Base-by-base conservation (phyloP, 2,113 vertebrate species). In the Gavia stellata region DNA sequence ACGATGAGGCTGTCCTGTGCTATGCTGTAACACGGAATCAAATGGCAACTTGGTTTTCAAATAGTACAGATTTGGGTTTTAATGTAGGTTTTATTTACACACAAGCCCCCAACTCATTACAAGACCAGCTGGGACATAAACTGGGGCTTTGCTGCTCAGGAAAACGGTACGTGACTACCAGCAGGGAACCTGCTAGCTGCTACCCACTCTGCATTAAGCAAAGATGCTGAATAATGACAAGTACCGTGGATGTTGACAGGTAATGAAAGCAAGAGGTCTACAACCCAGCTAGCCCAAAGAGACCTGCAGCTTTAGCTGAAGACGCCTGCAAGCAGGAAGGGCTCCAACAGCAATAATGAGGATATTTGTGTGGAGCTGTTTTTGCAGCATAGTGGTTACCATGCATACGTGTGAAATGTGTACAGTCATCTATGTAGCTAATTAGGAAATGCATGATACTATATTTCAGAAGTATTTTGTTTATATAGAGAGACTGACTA, bases 1-100 rank as follows among this genome's bases (percentile, higher is more conserved):
- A 13, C 2, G 1, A 2, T 0, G 5, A 44, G 20, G 53, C 59
- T 58, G 50, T 36, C 34, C 63, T 4, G 5, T 25, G 65, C 34
- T 38, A 1, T 25, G 81, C n/a, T 71, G 23, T 29, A 45, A 29
- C 29, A 14, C 40, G 6, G n/a, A 7, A 4, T 23, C n/a, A 53
- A 53, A 49, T 5, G 26, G 55, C 29, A 79, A 2, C 14, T 58
- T 34, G 47, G 33, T 52, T 71, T 86, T 78, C 91, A 58, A 52
- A 53, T 7, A 65, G 15, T 47, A 62, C 15, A 18, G 40, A n/a
- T 56, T 38, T 33, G 45, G 8, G 19, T 24, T 86, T 62, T 67
- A 33, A 71, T 34, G 34, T 20, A 36, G 50, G 15, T 20, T 86
- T 73, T 89, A 65, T 81, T 72, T 67, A 47, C 47, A 49, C 13